Evolutionary conservation across 2,113 vertebrate species (phyloP).

Genomic region (Baryphthengus martii): DNA sequence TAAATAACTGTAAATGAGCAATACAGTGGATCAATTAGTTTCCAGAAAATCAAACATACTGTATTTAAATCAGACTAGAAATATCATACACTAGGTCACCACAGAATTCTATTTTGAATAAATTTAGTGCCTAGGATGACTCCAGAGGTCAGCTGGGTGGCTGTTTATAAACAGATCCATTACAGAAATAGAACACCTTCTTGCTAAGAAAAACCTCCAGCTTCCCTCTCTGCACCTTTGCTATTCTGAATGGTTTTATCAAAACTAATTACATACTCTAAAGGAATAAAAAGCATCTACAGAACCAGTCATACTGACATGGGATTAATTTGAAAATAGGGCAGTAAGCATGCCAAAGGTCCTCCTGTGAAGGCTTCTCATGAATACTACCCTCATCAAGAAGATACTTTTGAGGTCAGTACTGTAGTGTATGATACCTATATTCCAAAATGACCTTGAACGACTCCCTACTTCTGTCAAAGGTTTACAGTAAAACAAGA

Average conservation of each 20-base stretch:
- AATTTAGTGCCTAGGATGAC: not conserved
- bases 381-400: slow-evolving; percentile 59
- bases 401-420: slow-evolving; percentile 52
- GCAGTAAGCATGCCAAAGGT: slow-evolving; percentile 54
- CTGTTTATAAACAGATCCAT: slow-evolving; percentile 47
- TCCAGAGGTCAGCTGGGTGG: not conserved
- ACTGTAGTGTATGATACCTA: slow-evolving; percentile 38
- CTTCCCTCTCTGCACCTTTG: slow-evolving; percentile 42
- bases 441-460: slow-evolving; percentile 62
- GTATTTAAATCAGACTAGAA: slow-evolving; percentile 32
- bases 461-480: slow-evolving; percentile 29
- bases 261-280: slow-evolving; percentile 65
- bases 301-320: slow-evolving; percentile 52
- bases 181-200: not conserved
- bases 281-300: slow-evolving; percentile 66
- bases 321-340: slow-evolving; percentile 63
- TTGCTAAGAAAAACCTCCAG: slow-evolving; percentile 16
- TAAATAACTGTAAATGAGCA: slow-evolving; percentile 53
- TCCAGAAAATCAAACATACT: slow-evolving; percentile 25
- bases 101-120: not conserved
- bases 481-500: slow-evolving; percentile 42
- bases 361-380: slow-evolving; percentile 54
- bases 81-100: not conserved
- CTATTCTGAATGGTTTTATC: slow-evolving; percentile 56
- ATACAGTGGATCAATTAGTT: slow-evolving; percentile 46